Base-by-base conservation (phyloP, 2,113 vertebrate species). In the Cyphomyrus discorhynchus region DNA sequence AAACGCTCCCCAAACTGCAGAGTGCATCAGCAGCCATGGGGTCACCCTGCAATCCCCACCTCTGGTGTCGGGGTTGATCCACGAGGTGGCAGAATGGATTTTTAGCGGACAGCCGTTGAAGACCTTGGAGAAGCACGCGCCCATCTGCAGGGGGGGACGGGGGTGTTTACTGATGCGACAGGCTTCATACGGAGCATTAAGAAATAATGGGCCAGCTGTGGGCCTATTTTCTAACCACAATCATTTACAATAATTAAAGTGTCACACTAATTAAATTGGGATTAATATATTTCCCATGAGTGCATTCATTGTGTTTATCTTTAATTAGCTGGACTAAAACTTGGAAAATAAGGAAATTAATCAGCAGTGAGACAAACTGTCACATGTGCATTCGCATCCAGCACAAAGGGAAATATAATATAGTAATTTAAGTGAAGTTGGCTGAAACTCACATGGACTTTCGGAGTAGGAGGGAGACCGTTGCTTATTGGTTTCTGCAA, bases 31-130 rank as follows among this genome's bases (percentile, higher is more conserved):
- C n/a, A 11, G 62, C n/a, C 7, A 82, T 45, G 39, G 45, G 2
- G 82, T n/a, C 74, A 3, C 74, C 13, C 5, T 42, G 74, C 17
- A 10, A 77, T 42, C 15, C 47, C 89, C 95, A 99, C 98, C 98
- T 97, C 98, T 96, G 89, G 98, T 99, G 93, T 99, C 98, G 35
- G 98, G 98, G 93, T 99, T 99, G 95, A 99, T 98, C 98, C 98
- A 99, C 39, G 98, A 99, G 5, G 98, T 97, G 91, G 98, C 98
- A 95, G 98, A 99, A 94, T 99, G 97, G 93, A 99, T 97, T 96
- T 98, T 99, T 89, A 99, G 93, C 2, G 98, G 98, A 90, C 98
- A 99, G 24, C 98, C 98, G 92, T 99, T 99, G 92, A 99, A 99
- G 93, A 99, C 98, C 91, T 99, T 99, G 80, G 98, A 99, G 96